Evolutionary conservation across 2,888 invertebrate genomes (phyloP), one percentile per base, ranked within the genome.

Genomic region (Lapara coniferarum): DNA sequence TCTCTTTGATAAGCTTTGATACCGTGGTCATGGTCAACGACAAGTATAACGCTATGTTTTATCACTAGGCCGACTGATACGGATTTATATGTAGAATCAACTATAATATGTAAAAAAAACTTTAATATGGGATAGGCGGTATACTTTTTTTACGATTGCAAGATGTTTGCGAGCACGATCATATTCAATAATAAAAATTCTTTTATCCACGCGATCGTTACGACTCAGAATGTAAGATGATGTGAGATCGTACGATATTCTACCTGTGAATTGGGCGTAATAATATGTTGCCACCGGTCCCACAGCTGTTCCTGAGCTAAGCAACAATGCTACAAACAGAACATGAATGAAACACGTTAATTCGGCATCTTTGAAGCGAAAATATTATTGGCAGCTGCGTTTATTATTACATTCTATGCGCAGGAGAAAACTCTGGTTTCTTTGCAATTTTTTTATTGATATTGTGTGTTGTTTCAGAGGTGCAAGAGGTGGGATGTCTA

Each of bases 401-500:
- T 68, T 71, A 66, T 53, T 69, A 66, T 66, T 72, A 69, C 72
- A 58, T 69, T 73, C 67, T 71, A 57, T 19, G 58, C 13, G 14
- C 55, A 68, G 16, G 2, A 16, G 70, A 69, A 71, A 73, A 71
- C 69, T 51, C 69, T 71, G 59, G 49, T 14, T n/a, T 63, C 14
- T 66, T 69, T 66, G 63, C 69, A 67, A 19, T 53, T 71, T 71
- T 71, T 77, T 74, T 59, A 76, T 68, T 73, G 63, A 72, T 72
- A 70, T 71, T 46, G 70, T 78, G 77, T 78, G 74, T 77, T 91
- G 86, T 91, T 92, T 69, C 90, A 92, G 93, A 83, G 85, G 93
- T 92, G 93, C 93, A 92, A 82, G 84, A 83, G 83, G 83, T 86
- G 91, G 87, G 85, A 92, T 92, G 92, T 83, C 84, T 77, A 76